Base-by-base conservation (phyloP, 2,888 invertebrate genomes). In the Drosophila anomelani region DNA sequence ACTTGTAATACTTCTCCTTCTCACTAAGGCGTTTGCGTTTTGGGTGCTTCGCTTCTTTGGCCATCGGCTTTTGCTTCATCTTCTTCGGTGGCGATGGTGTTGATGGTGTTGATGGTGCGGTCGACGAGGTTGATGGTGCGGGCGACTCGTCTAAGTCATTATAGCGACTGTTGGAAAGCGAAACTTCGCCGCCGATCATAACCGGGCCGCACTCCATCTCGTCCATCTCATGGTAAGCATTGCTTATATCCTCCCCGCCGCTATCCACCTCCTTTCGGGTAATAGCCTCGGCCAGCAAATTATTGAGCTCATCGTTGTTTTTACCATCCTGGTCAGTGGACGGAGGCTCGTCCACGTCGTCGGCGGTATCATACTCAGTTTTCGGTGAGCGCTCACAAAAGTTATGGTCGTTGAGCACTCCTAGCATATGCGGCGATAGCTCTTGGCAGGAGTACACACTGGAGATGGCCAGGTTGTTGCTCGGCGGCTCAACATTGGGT, bases 1-100 rank as follows among this genome's bases (percentile, higher is more conserved):
- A 73, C 72, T 34, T 73, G 72, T 91, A 92, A 72, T 92, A 91
- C 68, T 84, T 89, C 0, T 89, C 90, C 76, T 71, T 88, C 77
- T 75, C 89, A 69, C 51, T 80, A 43, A 81, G 32, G 7, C 36
- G 38, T 23, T 63, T 71, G 23, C 64, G 67, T 20, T 58, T 56
- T 17, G 54, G 64, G 74, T 55, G 75, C 17, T 73, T 53, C 0
- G 2, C 23, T 32, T 57, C 36, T 29, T 61, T 43, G 36, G 32
- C 15, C n/a, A 63, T 15, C 0, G 9, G 0, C 32, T 53, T 15
- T 3, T 13, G 36, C 20, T 70, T 51, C 20, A 13, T 15, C 10
- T 20, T 9, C 7, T 36, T 39, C 8, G 9, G 12, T 26, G 32
- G 10, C 13, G 23, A 17, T 23, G 20, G 3, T 8, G 59, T 4